phyloP scores from a whole-genome alignment of 2,797 vertebrate genomes.

The Poliocrania exsul region DNA sequence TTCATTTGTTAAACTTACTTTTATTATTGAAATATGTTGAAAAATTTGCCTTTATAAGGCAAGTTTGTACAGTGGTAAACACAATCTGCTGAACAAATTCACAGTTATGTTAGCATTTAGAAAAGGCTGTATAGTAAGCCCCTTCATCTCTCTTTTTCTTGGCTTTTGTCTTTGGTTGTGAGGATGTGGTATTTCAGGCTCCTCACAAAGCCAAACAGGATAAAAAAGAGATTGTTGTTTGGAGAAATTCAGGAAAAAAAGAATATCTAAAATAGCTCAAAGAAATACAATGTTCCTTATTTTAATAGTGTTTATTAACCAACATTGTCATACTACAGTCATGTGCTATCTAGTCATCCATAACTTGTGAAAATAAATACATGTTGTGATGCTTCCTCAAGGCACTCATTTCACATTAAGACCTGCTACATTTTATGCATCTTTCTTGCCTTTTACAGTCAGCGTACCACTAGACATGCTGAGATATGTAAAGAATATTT shows the following conservation, averaged over 20 bases:
- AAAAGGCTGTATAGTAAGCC: not conserved
- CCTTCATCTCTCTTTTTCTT: not conserved
- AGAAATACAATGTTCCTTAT: not conserved
- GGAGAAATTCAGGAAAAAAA: not conserved
- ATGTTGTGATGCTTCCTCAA: not conserved
- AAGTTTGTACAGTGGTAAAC: not conserved
- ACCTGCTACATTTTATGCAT: not conserved
- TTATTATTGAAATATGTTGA: not conserved
- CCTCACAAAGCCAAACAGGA: not conserved
- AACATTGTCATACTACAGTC: not conserved
- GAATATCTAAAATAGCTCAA: not conserved
- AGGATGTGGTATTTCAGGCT: not conserved
- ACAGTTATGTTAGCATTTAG: not conserved
- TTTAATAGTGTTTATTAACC: not conserved
- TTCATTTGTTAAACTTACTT: not conserved
- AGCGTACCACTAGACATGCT: not conserved
- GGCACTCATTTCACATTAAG: not conserved
- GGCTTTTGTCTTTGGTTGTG: not conserved
- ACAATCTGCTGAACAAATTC: not conserved
- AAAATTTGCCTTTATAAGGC: not conserved
- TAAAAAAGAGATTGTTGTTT: not conserved
- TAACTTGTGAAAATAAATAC: not conserved
- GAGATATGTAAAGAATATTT: slow-evolving; percentile 47
- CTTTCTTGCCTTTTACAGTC: slow-evolving; percentile 4
- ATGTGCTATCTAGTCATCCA: not conserved